These are phyloP conservation scores for Palythoa heliodiscus DNA, from an alignment of 92 coral and sea anemone genomes.

Conservation along the genomic window DNA sequence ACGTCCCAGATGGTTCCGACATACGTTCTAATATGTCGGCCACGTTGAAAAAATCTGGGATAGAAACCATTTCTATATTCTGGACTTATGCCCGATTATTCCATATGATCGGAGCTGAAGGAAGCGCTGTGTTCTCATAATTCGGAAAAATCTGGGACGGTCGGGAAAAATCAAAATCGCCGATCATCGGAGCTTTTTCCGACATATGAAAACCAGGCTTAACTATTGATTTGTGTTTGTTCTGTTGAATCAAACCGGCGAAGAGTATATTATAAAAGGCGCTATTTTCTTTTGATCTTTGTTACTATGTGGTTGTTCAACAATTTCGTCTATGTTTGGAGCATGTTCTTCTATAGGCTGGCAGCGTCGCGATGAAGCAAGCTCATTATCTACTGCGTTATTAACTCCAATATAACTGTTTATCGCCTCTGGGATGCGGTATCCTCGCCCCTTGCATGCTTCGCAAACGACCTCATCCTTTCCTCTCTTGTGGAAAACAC, in stretches of 20 bases:
- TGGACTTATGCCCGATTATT: too few relatives aligned
- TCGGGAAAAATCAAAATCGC: too few relatives aligned
- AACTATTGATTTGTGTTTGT: too few relatives aligned
- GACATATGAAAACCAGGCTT: too few relatives aligned
- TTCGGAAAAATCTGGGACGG: too few relatives aligned
- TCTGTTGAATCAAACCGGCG: constrained; percentile 1
- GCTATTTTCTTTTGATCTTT: neutral
- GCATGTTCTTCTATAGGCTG: neutral
- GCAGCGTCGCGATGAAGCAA: neutral
- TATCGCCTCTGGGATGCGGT: constrained; percentile 21
- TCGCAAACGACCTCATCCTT: constrained; percentile 62
- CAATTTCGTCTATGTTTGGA: neutral
- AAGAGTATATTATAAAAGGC: neutral
- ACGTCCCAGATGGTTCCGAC: too few relatives aligned
- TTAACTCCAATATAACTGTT: neutral
- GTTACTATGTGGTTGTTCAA: neutral
- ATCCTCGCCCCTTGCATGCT: constrained; percentile 81
- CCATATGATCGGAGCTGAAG: too few relatives aligned
- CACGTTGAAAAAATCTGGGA: too few relatives aligned
- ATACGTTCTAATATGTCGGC: too few relatives aligned
- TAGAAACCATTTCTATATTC: too few relatives aligned
- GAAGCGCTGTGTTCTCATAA: too few relatives aligned
- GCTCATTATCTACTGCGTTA: neutral
- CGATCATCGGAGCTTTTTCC: too few relatives aligned
- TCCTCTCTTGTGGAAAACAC: constrained; percentile 54